Evolutionary conservation across 2,113 vertebrate genomes (phyloP), one percentile per base, ranked within the genome.

Genomic region (Phrynosoma blainvillii): DNA sequence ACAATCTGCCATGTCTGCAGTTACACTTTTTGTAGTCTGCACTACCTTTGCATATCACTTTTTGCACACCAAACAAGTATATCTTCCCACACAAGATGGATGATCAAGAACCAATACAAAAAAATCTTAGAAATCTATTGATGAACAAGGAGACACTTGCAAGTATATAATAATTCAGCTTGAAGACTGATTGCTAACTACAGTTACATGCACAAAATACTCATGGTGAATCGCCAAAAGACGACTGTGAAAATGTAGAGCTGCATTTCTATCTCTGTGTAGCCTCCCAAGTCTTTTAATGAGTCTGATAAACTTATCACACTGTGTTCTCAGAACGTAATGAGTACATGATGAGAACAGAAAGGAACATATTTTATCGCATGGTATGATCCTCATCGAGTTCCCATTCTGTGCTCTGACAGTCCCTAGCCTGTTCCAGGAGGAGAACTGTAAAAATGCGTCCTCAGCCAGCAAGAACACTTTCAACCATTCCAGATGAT

Each of bases 11-110:
- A 87, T 87, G 54, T 82, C n/a, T 87, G 54, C 40, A 82, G 82
- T 87, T 87, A 75, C 21, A 66, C n/a, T 87, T 78, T 74, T 47
- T 73, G 59, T 74, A 81, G 36, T 65, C 70, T 74, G 71, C 36
- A 16, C 11, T 25, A 23, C 70, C n/a, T 10, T 74, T 30, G 25
- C 5, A 62, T 56, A 40, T 27, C 59, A 36, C 59, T 12, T 74
- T 81, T 59, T n/a, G 54, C 52, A 74, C 70, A 62, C 11, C 59
- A n/a, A 71, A 54, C 73, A 73, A 10, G 12, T 84, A 14, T 75
- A 14, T 75, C 13, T 36, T n/a, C 20, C 25, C 30, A 10, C 25
- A 14, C 32, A 47, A 32, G 7, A 79, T 80, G n/a, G 52, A 18
- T 80, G 47, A 42, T 7, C 66, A 3, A 2, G 25, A 81, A 73